Base-by-base conservation (phyloP, 2,113 vertebrate genomes). In the Caranx ignobilis region DNA sequence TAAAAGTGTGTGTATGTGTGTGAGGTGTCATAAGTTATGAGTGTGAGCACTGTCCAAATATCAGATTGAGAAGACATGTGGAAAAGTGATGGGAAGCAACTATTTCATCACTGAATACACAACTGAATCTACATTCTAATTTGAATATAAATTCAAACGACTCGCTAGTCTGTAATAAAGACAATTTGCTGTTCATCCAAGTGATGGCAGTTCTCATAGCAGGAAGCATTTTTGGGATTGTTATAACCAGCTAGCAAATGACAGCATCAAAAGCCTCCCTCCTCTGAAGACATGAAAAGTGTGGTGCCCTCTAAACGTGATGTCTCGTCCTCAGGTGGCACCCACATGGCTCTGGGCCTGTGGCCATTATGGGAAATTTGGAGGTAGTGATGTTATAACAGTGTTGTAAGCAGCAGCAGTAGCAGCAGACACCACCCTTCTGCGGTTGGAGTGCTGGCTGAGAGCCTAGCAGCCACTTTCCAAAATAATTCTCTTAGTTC, bases 381-480 rank as follows among this genome's bases (percentile, higher is more conserved):
- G 39, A 70, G 47, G 67, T 37, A 75, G 70, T 69, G 59, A 60
- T 76, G 65, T 64, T 63, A 55, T 60, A 81, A 45, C 50, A 48
- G 67, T 62, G 64, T 79, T 63, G 66, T 59, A 65, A 76, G 76
- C 73, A 77, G 66, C 61, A 55, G 55, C 26, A 31, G 11, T 26
- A 55, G 52, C 35, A 7, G 78, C 57, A 79, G 82, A 81, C 57
- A 50, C 60, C 63, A 45, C 62, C 81, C 54, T 77, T 86, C 55
- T 72, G 85, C 70, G 71, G 79, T 64, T 77, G 52, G 52, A 78
- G 52, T 74, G 81, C 71, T 93, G 93, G 91, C 91, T 37, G 54
- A 61, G 79, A 85, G 92, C 93, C 93, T 88, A 79, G 84, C 66
- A 87, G 79, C 85, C 92, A 94, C 92, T 94, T 88, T 87, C 77